phyloP scores from a whole-genome alignment of 2,888 invertebrate genomes.

The Standfussiana lucernea region DNA sequence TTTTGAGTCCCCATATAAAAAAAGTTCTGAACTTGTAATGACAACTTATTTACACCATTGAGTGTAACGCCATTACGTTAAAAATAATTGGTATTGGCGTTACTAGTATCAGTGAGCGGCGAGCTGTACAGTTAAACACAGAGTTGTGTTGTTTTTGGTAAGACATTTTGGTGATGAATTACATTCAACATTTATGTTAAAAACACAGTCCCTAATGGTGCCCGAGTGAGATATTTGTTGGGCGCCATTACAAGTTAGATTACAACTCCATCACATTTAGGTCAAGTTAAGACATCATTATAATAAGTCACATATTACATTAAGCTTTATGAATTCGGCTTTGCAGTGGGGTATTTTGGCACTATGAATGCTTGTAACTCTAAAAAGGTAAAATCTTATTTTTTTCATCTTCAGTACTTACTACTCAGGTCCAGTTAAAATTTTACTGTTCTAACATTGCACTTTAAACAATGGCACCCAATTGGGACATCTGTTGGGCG shows the following conservation, averaged over 20 bases:
- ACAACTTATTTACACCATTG: neutral
- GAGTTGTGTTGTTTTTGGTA: neutral
- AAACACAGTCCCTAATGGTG: slow-evolving; percentile 81
- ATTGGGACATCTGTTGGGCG: slow-evolving; percentile 73
- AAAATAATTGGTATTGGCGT: neutral
- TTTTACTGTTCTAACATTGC: slow-evolving; percentile 78
- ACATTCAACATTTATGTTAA: slow-evolving; percentile 82
- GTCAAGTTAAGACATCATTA: slow-evolving; percentile 73
- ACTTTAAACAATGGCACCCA: slow-evolving; percentile 78
- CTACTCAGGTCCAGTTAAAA: slow-evolving; percentile 64
- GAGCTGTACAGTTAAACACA: neutral
- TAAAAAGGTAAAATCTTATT: neutral
- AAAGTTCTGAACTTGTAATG: neutral
- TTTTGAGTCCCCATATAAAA: neutral
- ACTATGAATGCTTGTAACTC: neutral
- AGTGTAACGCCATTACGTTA: neutral
- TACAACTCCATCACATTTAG: slow-evolving; percentile 5
- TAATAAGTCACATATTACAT: slow-evolving; percentile 84
- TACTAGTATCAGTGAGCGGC: neutral
- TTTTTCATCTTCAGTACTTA: slow-evolving; percentile 64
- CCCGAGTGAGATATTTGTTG: slow-evolving; percentile 70
- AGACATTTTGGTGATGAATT: neutral
- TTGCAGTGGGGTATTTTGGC: slow-evolving; percentile 61
- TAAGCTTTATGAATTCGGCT: slow-evolving; percentile 85
- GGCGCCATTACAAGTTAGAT: slow-evolving; percentile 78